Conservation (phyloP, 2,797 vertebrate genomes). For the Peromyscus eremicus region DNA sequence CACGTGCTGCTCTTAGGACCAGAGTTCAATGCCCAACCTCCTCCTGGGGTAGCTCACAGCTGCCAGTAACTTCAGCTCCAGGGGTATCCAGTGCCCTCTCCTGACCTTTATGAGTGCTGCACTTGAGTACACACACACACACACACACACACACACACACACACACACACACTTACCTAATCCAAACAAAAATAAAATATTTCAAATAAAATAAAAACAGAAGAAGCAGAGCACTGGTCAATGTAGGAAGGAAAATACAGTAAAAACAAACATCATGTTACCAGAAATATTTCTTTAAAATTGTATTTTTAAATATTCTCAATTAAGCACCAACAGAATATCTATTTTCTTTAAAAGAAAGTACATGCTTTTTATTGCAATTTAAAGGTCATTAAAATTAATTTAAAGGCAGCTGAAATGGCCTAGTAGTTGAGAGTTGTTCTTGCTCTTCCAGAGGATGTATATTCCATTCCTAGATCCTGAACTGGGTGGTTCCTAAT, state of each 20-base stretch:
- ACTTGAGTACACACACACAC: too few species aligned
- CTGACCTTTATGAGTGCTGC: neutral
- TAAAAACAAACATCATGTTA: neutral
- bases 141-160: neutral
- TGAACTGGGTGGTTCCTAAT: neutral
- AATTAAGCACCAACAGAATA: neutral
- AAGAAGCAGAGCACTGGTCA: neutral
- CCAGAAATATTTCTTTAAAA: neutral
- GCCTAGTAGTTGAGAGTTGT: neutral
- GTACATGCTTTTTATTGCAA: neutral
- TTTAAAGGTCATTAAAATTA: neutral
- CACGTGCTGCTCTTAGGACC: neutral
- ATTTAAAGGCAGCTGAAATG: neutral
- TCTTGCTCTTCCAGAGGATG: neutral
- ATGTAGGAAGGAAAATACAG: neutral
- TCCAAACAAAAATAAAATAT: neutral
- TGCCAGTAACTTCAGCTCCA: neutral
- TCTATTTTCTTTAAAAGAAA: slow-evolving; percentile 48
- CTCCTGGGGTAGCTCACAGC: neutral
- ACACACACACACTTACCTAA: neutral
- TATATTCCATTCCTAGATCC: neutral
- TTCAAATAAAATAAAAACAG: neutral
- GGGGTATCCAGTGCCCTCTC: neutral
- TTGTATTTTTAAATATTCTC: slow-evolving; percentile 12
- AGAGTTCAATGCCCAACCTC: neutral